Base-by-base conservation (phyloP, 2,888 invertebrate genomes). In the Drosophila kokeensis region DNA sequence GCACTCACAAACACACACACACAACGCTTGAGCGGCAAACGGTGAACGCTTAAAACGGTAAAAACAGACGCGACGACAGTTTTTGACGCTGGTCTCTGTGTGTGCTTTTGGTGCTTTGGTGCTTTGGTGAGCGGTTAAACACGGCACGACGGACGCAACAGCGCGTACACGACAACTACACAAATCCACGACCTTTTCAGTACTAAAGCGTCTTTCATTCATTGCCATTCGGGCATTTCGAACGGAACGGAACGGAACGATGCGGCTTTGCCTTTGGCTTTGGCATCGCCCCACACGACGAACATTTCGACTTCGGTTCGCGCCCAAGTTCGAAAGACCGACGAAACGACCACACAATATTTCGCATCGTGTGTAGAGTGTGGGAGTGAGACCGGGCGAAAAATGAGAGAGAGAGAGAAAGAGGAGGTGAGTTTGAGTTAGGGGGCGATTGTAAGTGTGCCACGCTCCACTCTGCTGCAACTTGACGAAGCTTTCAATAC, bases 161-260 rank as follows among this genome's bases (percentile, higher is more conserved):
- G 61, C 63, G 74, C 80, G 73, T 70, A 55, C 59, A 75, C 82
- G 92, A 92, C 91, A 89, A 92, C 92, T 92, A 89, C 83, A 91
- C 92, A 91, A 93, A 92, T 91, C 92, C 92, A 92, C 92, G 93
- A 92, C 92, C 92, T 92, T 91, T 92, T 93, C 81, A 91, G 89
- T 92, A 92, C 92, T 92, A 90, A 92, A 91, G 92, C 85, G 87
- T 83, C 84, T 88, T 90, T 79, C 81, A 75, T 82, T 86, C 87
- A 91, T 90, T 84, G 78, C 68, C 90, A 83, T 83, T 91, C 91
- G 89, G 86, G 84, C 71, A 63, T 65, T 79, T 79, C 78, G 78
- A 73, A 49, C 40, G 54, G 50, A 69, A 76, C 54, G 67, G 53
- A 45, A 57, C 57, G 57, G 40, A 57, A 57, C 57, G 57, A 57